Evolutionary conservation across 2,113 vertebrate genomes (phyloP), one percentile per base, ranked within the genome.

Genomic region (Mirounga angustirostris): DNA sequence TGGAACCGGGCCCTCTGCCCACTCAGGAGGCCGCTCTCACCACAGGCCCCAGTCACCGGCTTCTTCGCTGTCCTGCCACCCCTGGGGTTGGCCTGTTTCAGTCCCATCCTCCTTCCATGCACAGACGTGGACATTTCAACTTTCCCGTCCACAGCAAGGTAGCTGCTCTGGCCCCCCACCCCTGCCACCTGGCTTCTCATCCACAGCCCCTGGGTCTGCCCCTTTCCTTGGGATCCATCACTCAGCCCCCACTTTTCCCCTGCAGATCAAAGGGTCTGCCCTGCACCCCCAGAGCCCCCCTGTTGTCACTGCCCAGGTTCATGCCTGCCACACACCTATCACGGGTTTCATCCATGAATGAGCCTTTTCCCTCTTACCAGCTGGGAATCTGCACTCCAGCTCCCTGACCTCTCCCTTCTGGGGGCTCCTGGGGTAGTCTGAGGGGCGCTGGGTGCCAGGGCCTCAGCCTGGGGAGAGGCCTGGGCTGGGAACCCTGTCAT

Each of bases 401-500:
- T 71, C 56, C 76, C 65, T 40, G n/a, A 63, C 15, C 36, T 88
- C 33, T 92, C 43, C 43, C 26, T 95, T 90, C 88, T 19, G 30
- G 59, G 74, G 67, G 56, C 18, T 76, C 28, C 40, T 24, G 33
- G 61, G 28, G 46, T 6, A 74, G 84, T 2, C 7, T 0, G 2
- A 12, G 22, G 19, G 36, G 30, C 24, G 12, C 15, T 40, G 30
- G 74, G 26, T 15, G 2, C 19, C 83, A 81, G 83, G 2, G 26
- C 43, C 74, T 92, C 50, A 61, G 83, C 67, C 74, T 78, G 8
- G 22, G 81, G 74, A 58, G 69, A 43, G 40, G 61, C 79, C 80
- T 80, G 71, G 52, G 43, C 54, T 56, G 59, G 59, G 73, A 78
- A 91, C 94, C 59, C 95, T 63, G 85, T 88, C 95, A 87, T 56